Conservation (phyloP, 1,140 invertebrate genomes). For the Papilio polytes region DNA sequence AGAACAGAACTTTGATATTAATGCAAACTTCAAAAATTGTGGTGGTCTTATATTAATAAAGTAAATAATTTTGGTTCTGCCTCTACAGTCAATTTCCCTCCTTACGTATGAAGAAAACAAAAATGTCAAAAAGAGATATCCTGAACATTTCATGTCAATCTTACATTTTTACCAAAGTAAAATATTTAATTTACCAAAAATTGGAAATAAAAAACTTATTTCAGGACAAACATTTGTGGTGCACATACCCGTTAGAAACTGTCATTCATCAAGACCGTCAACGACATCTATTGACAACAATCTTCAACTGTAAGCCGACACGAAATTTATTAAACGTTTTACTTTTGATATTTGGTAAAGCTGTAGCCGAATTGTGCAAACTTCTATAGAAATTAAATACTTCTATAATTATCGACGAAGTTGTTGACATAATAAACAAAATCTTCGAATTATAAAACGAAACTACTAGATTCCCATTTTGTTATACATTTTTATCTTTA, state of each 20-base stretch:
- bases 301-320: slow-evolving; percentile 71
- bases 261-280: slow-evolving; percentile 81
- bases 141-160: too few species aligned
- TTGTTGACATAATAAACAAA: neutral
- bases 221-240: slow-evolving; percentile 37
- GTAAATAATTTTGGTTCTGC: too few species aligned
- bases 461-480: too few species aligned
- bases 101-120: too few species aligned
- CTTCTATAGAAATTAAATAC: slow-evolving; percentile 13
- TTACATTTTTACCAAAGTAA: neutral
- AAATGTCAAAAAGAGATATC: too few species aligned
- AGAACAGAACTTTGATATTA: neutral
- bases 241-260: slow-evolving; percentile 56
- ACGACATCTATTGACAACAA: slow-evolving; percentile 80
- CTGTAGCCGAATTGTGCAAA: neutral
- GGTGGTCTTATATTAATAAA: too few species aligned
- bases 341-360: neutral
- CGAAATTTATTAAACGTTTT: slow-evolving; percentile 41
- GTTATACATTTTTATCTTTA: too few species aligned
- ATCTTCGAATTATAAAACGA: neutral
- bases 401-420: neutral
- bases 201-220: neutral
- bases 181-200: neutral
- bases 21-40: neutral
- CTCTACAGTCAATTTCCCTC: too few species aligned